phyloP scores from a whole-genome alignment of 2,888 invertebrate species.

The Ethmia dodecea region DNA sequence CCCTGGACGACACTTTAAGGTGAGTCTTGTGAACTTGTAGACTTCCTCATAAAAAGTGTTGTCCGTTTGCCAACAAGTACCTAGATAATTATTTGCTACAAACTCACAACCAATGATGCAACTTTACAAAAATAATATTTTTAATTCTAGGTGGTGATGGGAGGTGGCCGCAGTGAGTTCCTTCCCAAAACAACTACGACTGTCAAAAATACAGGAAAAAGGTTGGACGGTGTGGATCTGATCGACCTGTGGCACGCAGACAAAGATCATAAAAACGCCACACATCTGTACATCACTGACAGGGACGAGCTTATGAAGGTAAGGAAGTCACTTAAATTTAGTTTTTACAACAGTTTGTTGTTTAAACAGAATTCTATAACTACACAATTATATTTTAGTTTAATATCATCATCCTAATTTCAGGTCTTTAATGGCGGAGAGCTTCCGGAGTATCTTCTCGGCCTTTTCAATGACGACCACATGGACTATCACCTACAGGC shows the following conservation, averaged over 20 bases:
- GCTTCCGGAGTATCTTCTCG: slow-evolving; percentile 81
- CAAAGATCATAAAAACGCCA: slow-evolving; percentile 55
- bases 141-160: slow-evolving; percentile 80
- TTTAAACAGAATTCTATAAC: too few relatives aligned
- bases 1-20: slow-evolving; percentile 83
- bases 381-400: too few relatives aligned
- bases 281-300: slow-evolving; percentile 80
- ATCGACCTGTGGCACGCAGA: slow-evolving; percentile 81
- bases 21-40: too few relatives aligned
- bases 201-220: slow-evolving; percentile 71
- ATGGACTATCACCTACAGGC: slow-evolving; percentile 85
- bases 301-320: slow-evolving; percentile 79
- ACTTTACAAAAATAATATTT: too few relatives aligned
- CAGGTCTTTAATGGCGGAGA: slow-evolving; percentile 55
- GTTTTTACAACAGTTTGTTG: too few relatives aligned
- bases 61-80: too few relatives aligned
- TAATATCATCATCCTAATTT: too few relatives aligned
- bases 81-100: too few relatives aligned
- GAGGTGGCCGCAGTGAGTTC: slow-evolving; percentile 84
- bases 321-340: too few relatives aligned
- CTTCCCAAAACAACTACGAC: slow-evolving; percentile 72
- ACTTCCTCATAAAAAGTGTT: too few relatives aligned
- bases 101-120: too few relatives aligned
- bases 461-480: slow-evolving; percentile 81
- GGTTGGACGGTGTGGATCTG: slow-evolving; percentile 81